phyloP scores from a whole-genome alignment of 2,888 invertebrate genomes.

The Andricus curvator region DNA sequence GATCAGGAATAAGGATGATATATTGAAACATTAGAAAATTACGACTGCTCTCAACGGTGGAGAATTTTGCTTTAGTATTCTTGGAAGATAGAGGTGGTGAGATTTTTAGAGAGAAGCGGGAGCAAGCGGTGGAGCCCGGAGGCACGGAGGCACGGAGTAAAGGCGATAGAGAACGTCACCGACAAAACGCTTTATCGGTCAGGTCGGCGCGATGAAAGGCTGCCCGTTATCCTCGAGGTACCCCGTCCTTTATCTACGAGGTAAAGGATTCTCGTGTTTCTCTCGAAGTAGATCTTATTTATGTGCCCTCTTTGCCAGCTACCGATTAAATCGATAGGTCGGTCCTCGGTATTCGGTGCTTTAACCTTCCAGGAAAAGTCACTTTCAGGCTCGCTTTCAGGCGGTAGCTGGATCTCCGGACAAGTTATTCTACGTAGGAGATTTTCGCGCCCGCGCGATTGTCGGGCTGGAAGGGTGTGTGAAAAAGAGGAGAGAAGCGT shows the following conservation, averaged over 20 bases:
- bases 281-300: slow-evolving; percentile 76
- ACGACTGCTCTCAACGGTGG: slow-evolving; percentile 2
- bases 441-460: slow-evolving; percentile 40
- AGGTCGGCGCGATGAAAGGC: slow-evolving; percentile 72
- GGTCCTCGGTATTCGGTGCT: slow-evolving; percentile 52
- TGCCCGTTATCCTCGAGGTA: slow-evolving; percentile 71
- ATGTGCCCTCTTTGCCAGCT: slow-evolving; percentile 71
- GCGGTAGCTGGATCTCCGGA: not conserved
- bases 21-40: slow-evolving; percentile 34
- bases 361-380: slow-evolving; percentile 65
- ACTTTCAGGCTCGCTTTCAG: slow-evolving; percentile 37
- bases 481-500: slow-evolving; percentile 9
- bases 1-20: slow-evolving; percentile 18
- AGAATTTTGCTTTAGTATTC: slow-evolving; percentile 10
- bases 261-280: slow-evolving; percentile 77
- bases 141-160: slow-evolving; percentile 42
- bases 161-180: slow-evolving; percentile 64
- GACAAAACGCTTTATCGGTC: slow-evolving; percentile 69
- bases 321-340: slow-evolving; percentile 73
- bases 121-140: slow-evolving; percentile 51
- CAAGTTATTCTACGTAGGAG: not conserved
- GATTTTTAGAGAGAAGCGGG: slow-evolving; percentile 44
- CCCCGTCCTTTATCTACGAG: slow-evolving; percentile 65
- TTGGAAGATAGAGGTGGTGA: slow-evolving; percentile 1
- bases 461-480: not conserved